Conservation (phyloP, 2,113 vertebrate species). For the Myiopsitta monachus region DNA sequence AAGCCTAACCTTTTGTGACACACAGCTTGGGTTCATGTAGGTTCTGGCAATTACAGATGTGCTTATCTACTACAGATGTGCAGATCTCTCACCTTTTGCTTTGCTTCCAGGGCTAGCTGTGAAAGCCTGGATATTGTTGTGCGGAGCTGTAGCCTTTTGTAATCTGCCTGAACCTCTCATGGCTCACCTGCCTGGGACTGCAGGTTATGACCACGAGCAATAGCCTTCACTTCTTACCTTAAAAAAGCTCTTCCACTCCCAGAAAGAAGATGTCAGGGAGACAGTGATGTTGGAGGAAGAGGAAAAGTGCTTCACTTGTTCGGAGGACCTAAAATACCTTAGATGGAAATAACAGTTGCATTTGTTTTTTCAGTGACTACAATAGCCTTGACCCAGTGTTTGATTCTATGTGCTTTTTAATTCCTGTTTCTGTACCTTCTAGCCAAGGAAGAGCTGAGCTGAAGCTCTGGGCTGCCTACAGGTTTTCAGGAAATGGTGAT, state of each 20-base stretch:
- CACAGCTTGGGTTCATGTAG: fast-evolving
- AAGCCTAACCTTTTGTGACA: neutral
- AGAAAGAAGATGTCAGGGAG: neutral
- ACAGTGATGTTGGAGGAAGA: neutral
- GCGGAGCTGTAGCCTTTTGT: neutral
- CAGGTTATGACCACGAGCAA: neutral
- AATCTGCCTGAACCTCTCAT: neutral
- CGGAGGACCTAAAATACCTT: neutral
- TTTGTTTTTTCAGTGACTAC: constrained; percentile 71
- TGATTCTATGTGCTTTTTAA: neutral
- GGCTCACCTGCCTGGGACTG: neutral
- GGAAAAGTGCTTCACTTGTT: neutral
- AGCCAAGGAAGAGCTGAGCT: neutral
- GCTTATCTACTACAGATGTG: neutral
- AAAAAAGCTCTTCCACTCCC: neutral
- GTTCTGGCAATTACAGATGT: neutral
- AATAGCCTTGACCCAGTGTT: constrained; percentile 62
- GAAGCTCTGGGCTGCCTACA: neutral
- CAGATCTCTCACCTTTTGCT: neutral
- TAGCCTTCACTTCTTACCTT: neutral
- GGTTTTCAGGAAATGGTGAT: constrained; percentile 56
- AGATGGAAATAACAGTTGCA: constrained; percentile 31
- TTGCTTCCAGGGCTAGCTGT: neutral
- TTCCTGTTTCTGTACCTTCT: neutral
- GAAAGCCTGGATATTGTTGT: neutral